phyloP scores from a whole-genome alignment of 2,113 vertebrate species.

The Phylloscopus trochiloides region DNA sequence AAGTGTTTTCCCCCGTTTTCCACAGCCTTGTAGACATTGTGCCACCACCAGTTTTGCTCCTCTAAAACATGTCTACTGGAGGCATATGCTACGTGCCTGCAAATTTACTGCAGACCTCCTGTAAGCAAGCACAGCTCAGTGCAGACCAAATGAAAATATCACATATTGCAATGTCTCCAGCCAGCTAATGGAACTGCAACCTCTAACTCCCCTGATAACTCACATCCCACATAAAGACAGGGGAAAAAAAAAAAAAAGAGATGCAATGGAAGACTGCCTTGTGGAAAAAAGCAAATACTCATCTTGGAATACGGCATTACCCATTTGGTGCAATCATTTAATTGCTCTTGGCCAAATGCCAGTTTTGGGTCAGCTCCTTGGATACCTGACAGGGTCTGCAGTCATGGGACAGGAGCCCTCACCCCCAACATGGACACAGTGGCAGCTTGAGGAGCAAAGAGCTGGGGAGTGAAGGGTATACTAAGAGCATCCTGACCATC shows the following conservation, averaged over 20 bases:
- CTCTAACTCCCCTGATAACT: background rate
- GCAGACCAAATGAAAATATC: conserved; percentile 12
- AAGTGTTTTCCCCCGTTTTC: background rate
- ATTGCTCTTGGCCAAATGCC: background rate
- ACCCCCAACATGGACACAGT: background rate
- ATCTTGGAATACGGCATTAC: background rate
- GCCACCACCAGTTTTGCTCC: background rate
- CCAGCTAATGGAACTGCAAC: background rate
- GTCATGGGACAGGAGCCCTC: background rate
- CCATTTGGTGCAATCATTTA: background rate
- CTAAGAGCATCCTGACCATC: background rate
- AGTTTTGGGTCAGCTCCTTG: background rate
- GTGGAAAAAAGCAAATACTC: background rate
- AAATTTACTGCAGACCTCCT: background rate
- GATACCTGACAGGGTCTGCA: background rate
- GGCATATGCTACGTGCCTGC: background rate
- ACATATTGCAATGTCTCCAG: background rate
- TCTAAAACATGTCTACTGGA: background rate
- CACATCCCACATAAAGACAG: background rate
- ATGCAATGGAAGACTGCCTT: background rate
- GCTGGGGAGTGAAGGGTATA: background rate
- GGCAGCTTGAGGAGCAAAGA: background rate
- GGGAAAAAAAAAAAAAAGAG: background rate
- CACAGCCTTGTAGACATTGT: background rate
- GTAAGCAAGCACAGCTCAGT: background rate